Evolutionary conservation across 2,113 vertebrate species (phyloP), one percentile per base, ranked within the genome.

Genomic region (Macaca nemestrina): DNA sequence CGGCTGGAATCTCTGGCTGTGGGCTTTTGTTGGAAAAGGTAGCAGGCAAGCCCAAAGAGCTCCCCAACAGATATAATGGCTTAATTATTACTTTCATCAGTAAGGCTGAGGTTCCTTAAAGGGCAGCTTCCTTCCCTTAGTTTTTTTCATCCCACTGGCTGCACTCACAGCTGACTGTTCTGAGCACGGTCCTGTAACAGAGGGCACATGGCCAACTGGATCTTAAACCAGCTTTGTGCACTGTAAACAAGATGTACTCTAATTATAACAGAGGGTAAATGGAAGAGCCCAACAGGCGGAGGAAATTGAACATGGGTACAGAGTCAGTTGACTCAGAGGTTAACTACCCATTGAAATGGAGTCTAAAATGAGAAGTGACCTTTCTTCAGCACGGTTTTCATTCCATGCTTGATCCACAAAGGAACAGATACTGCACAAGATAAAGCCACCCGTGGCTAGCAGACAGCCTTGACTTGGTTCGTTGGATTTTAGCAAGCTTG

Each of bases 171-270:
- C 45, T 38, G 40, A 79, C 59, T 1, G 0, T 13, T 92, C 43
- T 70, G 3, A 48, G 12, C 18, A 20, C 8, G 3, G 22, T 80
- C 87, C 43, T 38, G 50, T 85, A 76, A 81, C 18, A 40, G 61
- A 86, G 45, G 92, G 72, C 81, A 76, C 48, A 68, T 27, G 59
- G 52, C 97, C 95, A 79, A 17, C 5, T 45, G 79, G 81, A 82
- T 79, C 92, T 79, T n/a, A 45, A 52, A 40, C 30, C 40, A 68
- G 70, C 64, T 52, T 43, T 17, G 76, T 78, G 48, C 48, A 67
- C 40, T 45, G 40, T 97, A 95, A 96, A 97, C 97, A 94, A 95
- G 80, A 84, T 73, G 89, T 94, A n/a, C 68, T 87, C 84, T 94
- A 75, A 84, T 40, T 75, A 48, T 17, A 81, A 85, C 82, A 27